Evolutionary conservation across 2,113 vertebrate genomes (phyloP).

Genomic region (Monopterus albus): DNA sequence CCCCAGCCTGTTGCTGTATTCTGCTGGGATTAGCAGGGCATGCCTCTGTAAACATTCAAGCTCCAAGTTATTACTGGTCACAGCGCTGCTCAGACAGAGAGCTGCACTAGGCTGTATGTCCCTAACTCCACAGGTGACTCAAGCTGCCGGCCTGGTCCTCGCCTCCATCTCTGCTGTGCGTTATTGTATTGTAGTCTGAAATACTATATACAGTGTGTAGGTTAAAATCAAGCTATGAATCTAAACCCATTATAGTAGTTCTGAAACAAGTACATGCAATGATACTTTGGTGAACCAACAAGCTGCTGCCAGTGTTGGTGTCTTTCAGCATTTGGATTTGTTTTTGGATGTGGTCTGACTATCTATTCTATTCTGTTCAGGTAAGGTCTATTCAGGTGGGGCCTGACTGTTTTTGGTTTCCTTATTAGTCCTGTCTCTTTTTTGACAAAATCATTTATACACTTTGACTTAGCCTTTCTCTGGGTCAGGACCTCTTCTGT

Average conservation of each 20-base stretch:
- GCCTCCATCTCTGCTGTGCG: conserved; percentile 43
- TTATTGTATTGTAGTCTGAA: conserved; percentile 52
- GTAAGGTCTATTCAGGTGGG: no score
- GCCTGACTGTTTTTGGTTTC: no score
- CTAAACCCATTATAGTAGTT: background rate
- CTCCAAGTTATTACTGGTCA: conserved; percentile 69
- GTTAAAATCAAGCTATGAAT: conserved; percentile 21
- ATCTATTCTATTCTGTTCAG: no score
- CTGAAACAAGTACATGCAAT: no score
- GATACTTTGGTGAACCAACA: no score
- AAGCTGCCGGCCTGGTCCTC: conserved; percentile 38
- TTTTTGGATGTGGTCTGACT: no score
- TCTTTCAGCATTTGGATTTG: no score
- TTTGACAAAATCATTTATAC: no score
- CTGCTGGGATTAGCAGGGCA: conserved; percentile 69
- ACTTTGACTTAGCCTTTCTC: background rate
- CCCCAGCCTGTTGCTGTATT: conserved; percentile 65
- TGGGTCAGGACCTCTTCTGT: no score
- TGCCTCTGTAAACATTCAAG: conserved; percentile 76
- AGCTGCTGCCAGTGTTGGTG: no score
- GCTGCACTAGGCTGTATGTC: conserved; percentile 47
- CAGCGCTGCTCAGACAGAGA: conserved; percentile 42
- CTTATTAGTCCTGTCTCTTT: no score
- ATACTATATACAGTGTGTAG: background rate
- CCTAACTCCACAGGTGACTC: conserved; percentile 55